Conservation (phyloP, 2,888 invertebrate genomes). For the Conchocele bisecta region DNA sequence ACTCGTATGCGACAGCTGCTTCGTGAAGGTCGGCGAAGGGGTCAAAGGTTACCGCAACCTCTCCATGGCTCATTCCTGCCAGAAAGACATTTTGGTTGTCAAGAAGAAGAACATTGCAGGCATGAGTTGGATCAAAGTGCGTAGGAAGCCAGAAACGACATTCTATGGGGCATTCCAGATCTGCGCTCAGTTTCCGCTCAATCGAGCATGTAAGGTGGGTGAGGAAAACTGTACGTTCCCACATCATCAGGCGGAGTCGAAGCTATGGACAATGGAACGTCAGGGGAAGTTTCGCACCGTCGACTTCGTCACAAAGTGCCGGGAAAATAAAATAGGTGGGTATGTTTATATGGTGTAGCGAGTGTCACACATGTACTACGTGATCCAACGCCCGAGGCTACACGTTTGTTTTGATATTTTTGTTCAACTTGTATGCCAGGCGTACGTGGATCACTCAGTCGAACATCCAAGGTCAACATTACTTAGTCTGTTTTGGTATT, state of each 20-base stretch:
- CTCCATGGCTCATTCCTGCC: constrained; percentile 65
- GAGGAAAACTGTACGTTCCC: constrained; percentile 74
- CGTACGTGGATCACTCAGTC: too few relatives aligned
- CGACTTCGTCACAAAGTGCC: constrained; percentile 66
- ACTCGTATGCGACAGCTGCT: constrained; percentile 72
- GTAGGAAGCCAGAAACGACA: constrained; percentile 60
- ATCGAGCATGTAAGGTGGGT: constrained; percentile 67
- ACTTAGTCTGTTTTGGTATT: too few relatives aligned
- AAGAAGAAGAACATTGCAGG: constrained; percentile 51
- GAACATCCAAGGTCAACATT: too few relatives aligned
- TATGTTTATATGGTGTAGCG: constrained; percentile 2
- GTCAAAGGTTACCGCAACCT: constrained; percentile 63
- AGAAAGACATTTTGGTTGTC: constrained; percentile 65
- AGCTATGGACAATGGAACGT: constrained; percentile 73
- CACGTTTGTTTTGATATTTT: too few relatives aligned
- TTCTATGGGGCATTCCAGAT: constrained; percentile 68
- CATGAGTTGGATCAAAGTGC: constrained; percentile 72
- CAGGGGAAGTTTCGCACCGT: constrained; percentile 65
- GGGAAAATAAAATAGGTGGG: constrained; percentile 57
- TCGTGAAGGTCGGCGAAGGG: constrained; percentile 72
- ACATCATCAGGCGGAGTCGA: constrained; percentile 69
- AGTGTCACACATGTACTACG: too few relatives aligned
- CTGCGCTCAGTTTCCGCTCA: constrained; percentile 70
- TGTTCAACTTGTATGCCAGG: too few relatives aligned
- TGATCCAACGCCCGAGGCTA: too few relatives aligned